Conservation (phyloP, 1,140 invertebrate species). For the Sarcophaga bullata region DNA sequence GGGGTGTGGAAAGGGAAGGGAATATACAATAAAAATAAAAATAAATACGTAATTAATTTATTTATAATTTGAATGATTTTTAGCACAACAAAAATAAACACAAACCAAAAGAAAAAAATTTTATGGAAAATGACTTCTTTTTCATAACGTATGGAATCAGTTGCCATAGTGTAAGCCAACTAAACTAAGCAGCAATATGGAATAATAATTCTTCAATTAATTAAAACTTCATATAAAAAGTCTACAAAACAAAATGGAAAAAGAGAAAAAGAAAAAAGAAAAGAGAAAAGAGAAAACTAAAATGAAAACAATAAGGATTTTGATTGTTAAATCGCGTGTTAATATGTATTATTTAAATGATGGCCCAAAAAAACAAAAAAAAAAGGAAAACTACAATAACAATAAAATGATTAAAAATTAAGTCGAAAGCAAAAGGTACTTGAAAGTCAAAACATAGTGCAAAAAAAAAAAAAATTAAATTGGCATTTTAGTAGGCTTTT, state of each 20-base stretch:
- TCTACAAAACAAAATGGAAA: neutral
- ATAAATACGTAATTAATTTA: neutral
- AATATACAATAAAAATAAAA: slow-evolving; percentile 4
- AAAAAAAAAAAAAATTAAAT: slow-evolving; percentile 28
- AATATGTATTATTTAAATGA: neutral
- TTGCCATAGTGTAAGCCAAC: neutral
- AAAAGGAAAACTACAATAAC: neutral
- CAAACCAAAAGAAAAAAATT: no score
- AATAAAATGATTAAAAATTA: neutral
- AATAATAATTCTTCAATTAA: slow-evolving; percentile 23
- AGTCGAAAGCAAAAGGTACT: neutral
- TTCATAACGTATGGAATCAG: no score
- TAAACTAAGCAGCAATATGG: no score
- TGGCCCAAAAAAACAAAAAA: neutral
- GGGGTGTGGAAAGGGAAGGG: no score
- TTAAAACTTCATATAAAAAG: slow-evolving; percentile 21
- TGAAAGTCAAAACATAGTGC: neutral
- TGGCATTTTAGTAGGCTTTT: slow-evolving; percentile 34
- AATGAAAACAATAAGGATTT: slow-evolving; percentile 10
- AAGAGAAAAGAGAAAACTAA: neutral
- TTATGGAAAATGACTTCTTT: no score
- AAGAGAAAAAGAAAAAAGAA: neutral
- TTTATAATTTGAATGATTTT: slow-evolving; percentile 12
- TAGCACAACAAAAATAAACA: neutral
- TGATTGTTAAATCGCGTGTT: slow-evolving; percentile 37